phyloP scores from a whole-genome alignment of 2,797 vertebrate genomes.

The Lepus townsendii region DNA sequence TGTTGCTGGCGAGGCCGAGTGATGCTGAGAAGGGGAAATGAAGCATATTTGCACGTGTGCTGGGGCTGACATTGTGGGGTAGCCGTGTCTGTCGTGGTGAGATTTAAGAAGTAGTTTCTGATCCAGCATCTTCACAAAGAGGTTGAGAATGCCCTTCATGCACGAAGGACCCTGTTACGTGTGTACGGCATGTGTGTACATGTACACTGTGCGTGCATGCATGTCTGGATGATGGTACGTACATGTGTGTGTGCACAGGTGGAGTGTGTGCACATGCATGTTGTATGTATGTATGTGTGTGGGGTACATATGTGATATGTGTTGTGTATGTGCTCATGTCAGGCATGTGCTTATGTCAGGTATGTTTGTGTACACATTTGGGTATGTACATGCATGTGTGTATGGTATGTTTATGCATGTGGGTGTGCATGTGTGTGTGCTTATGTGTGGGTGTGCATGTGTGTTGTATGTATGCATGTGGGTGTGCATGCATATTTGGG shows the following conservation, averaged over 20 bases:
- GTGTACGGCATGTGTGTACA: not conserved
- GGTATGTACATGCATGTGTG: not conserved
- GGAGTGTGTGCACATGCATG: rapidly evolving
- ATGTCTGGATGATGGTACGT: not conserved
- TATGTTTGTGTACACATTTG: too few relatives aligned
- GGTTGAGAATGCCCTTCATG: not conserved
- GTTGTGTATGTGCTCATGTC: too few relatives aligned
- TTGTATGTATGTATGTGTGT: not conserved
- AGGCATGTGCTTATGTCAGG: too few relatives aligned
- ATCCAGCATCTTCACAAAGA: not conserved
- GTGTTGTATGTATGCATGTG: not conserved
- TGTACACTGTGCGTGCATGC: not conserved
- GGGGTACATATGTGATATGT: not conserved
- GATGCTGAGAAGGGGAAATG: too few relatives aligned
- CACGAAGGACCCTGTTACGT: not conserved
- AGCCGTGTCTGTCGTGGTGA: rapidly evolving
- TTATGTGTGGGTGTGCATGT: not conserved
- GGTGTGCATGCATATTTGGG: not conserved
- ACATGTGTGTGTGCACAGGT: too few relatives aligned
- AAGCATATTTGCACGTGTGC: rapidly evolving
- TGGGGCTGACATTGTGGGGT: rapidly evolving
- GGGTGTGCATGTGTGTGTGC: too few relatives aligned
- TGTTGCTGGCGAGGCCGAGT: rapidly evolving
- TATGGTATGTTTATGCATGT: too few relatives aligned
- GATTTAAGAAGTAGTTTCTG: not conserved